Evolutionary conservation across 2,797 vertebrate genomes (phyloP), one percentile per base, ranked within the genome.

Genomic region (Hydrolagus colliei): DNA sequence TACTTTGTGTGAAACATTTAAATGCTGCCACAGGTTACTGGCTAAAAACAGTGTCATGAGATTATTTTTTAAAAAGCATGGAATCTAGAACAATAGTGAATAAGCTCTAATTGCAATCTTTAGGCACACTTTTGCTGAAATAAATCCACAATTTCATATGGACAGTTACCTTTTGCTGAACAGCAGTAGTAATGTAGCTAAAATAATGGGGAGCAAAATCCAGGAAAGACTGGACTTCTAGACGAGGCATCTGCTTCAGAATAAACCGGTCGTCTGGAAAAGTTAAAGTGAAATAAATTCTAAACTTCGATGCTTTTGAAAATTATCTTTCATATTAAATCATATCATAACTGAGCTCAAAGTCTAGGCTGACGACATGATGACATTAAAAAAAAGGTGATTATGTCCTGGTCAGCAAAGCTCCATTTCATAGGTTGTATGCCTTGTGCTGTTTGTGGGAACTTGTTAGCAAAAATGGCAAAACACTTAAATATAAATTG

Each of bases 151-250:
- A 3, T 52, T 52, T 52, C 6, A 3, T 52, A 52, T 3, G 41
- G 41, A 52, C 41, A 3, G 41, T 52, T 93, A 99, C 98, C 92
- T 98, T 99, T 88, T 98, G 97, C 87, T 98, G 97, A 89, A 98
- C 97, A 14, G 97, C 97, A 87, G 97, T 98, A 9, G 92, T 97
- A 89, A 99, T 99, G 90, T 99, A 98, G 88, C 90, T 98, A 92
- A 99, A 99, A 92, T 99, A 99, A 88, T 99, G 96, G 0, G 98
- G 98, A 0, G 98, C 98, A 73, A 99, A 99, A 91, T 99, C 97
- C 3, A 99, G 93, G 92, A 99, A 99, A 1, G 97, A 99, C 93
- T 99, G 97, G 72, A 99, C 98, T 94, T 99, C 98, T 88, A 99
- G 92, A 86, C 98, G 91, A 88, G 98, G 97, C 98, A 99, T 99